These are phyloP conservation scores for Coelogynopora nodosa DNA, from an alignment of 2,888 invertebrate species.

Conservation along the genomic window DNA sequence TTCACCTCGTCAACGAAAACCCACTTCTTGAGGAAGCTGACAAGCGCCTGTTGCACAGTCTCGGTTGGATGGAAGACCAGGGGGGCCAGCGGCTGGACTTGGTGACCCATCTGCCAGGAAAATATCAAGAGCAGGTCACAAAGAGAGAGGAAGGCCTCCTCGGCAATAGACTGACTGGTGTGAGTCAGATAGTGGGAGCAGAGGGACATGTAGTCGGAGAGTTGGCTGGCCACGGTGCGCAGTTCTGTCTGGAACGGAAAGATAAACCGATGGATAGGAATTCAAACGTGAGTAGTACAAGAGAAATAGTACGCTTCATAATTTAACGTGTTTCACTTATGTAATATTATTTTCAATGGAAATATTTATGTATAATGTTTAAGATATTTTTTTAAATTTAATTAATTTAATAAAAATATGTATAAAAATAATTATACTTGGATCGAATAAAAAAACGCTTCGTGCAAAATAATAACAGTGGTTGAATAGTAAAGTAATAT, in stretches of 20 bases:
- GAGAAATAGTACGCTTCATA: no score
- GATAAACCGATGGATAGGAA: no score
- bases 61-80: slow-evolving; percentile 78
- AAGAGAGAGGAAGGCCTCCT: slow-evolving; percentile 81
- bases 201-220: background rate
- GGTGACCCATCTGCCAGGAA: slow-evolving; percentile 72
- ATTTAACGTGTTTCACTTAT: no score
- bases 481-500: no score
- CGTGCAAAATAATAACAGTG: no score
- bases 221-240: background rate
- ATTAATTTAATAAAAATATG: no score
- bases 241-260: background rate
- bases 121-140: slow-evolving; percentile 91
- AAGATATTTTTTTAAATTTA: no score
- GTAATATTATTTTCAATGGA: no score
- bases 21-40: slow-evolving; percentile 83
- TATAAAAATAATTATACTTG: no score
- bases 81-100: slow-evolving; percentile 54
- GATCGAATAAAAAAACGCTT: no score
- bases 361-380: no score
- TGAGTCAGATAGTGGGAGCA: background rate
- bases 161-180: slow-evolving; percentile 26
- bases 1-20: slow-evolving; percentile 89
- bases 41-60: slow-evolving; percentile 74
- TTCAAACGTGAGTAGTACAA: no score